Evolutionary conservation across 2,888 invertebrate genomes (phyloP), one percentile per base, ranked within the genome.

Genomic region (Tanypteryx hageni): DNA sequence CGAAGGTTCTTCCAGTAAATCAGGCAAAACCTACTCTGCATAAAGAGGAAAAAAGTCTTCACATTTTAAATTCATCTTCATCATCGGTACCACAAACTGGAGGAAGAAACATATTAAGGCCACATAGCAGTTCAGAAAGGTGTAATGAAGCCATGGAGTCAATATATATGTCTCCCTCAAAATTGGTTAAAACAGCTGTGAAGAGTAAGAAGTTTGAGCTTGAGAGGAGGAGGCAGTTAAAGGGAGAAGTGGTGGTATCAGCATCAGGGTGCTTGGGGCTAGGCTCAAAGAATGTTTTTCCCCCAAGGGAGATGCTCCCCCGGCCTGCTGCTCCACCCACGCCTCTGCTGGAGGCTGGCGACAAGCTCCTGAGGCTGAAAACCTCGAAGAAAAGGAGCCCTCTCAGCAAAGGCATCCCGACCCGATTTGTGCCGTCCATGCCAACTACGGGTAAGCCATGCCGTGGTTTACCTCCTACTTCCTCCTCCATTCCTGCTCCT

Each of bases 151-250:
- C 68, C 64, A 64, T 44, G 16, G 89, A 89, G 44, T 18, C 44
- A n/a, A 44, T 18, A 7, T 64, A 89, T 31, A 95, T 96, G 96
- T 96, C 96, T 84, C 96, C 96, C 16, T 96, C 96, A 93, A 96
- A 96, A 94, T 95, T 97, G 93, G 96, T 96, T 83, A 97, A 97
- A 94, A 97, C 97, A 56, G 96, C 96, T 84, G 96, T 96, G 83
- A 96, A 96, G 94, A 96, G 96, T 94, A 96, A 96, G 94, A 95
- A 96, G 93, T 96, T 96, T 94, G 96, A 96, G 94, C 95, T 95
- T 93, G 96, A 96, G 94, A 95, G 95, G 93, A 95, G 96, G 93
- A 95, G 95, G 93, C 94, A 95, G 93, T 95, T 96, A 94, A 96
- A 96, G 94, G 95, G 94, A 93, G 94, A 94, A 92, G 95, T 95